Conservation (phyloP, 37 sponge, comb jelly and placozoan genomes). For the Dysidea cf. avara region DNA sequence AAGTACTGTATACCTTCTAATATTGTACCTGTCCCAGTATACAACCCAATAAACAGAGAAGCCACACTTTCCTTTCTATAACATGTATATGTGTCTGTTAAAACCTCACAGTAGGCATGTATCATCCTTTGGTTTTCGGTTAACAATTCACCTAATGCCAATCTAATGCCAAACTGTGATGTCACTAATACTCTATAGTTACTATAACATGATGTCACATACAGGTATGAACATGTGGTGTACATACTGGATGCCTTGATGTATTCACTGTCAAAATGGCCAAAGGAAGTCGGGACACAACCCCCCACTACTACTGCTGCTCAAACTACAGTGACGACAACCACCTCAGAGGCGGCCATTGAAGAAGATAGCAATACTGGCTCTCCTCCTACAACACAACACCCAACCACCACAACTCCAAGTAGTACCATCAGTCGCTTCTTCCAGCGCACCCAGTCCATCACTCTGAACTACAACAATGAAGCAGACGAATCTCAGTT, state of each 20-base stretch:
- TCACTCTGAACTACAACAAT: neutral
- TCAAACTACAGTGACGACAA: neutral
- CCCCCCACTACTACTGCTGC: neutral
- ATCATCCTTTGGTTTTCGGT: too few relatives aligned
- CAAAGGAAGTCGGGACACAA: constrained; percentile 4
- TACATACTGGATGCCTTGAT: constrained; percentile 73
- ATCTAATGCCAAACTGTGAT: neutral
- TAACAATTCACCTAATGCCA: neutral
- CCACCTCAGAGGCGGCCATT: neutral
- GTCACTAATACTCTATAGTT: neutral
- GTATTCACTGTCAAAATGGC: constrained; percentile 69
- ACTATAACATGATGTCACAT: too few relatives aligned
- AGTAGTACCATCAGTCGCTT: neutral
- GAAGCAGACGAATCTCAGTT: constrained; percentile 15
- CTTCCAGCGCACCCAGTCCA: constrained; percentile 48
- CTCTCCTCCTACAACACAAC: neutral
- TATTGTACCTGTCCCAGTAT: too few relatives aligned
- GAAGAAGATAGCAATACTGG: neutral
- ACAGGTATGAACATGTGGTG: constrained; percentile 85
- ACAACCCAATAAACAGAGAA: too few relatives aligned
- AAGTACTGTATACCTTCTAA: too few relatives aligned
- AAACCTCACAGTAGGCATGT: too few relatives aligned
- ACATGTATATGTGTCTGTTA: too few relatives aligned
- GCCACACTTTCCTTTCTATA: too few relatives aligned
- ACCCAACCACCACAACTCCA: neutral